Base-by-base conservation (phyloP, 2,888 invertebrate genomes). In the Saturnia pavonia region DNA sequence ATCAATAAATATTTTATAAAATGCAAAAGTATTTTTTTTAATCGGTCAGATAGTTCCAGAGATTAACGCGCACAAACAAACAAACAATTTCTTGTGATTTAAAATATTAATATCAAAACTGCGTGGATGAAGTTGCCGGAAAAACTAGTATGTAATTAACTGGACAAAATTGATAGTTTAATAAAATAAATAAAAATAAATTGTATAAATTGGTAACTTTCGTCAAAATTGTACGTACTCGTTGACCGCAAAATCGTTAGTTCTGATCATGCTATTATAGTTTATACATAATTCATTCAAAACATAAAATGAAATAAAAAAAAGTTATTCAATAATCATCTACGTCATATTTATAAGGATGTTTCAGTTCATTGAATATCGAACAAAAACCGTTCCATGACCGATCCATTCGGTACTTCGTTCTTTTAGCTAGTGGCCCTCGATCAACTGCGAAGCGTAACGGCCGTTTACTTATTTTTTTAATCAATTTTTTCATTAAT, bases 361-460 rank as follows among this genome's bases (percentile, higher is more conserved):
- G 27, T 60, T 60, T 1, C 27, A 14, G 57, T 27, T 60, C 57
- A 19, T 25, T 19, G 57, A 16, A 27, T 22, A 54, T 9, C 3
- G 25, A 27, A 60, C 6, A 60, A 60, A 60, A 60, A 60, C 16
- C 8, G 25, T 11, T 14, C 16, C 57, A 27, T 60, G 57, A 60
- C 57, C 57, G 27, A 25, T 14, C 6, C 22, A 6, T 54, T 54
- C 22, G 19, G n/a, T 22, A 54, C 9, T 22, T 54, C 54, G 54
- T 22, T 22, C 54, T 22, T n/a, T 54, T n/a, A 22, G 54, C 11
- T 54, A 22, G 54, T n/a, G 57, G 57, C 57, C 57, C 57, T 60
- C 57, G 14, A 60, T 60, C 25, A 27, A 60, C 57, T 60, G 57
- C 57, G 14, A 60, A 60, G 57, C 57, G 57, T 60, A 60, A 60